These are phyloP conservation scores for Didymodactylos carnosus DNA, from an alignment of 2,888 invertebrate genomes.

Conservation along the genomic window DNA sequence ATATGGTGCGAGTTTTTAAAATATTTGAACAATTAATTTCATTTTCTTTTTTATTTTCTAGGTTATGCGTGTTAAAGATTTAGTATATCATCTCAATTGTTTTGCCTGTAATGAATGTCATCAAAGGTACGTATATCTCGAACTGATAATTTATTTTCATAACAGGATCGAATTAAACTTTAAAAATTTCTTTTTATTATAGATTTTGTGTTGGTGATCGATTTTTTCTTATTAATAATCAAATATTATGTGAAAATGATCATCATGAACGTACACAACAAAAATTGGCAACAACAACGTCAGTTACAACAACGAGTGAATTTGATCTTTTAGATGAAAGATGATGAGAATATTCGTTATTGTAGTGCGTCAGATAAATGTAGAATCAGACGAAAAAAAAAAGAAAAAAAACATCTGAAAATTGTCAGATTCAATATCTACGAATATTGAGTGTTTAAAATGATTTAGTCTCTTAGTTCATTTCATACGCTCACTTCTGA, in stretches of 20 bases:
- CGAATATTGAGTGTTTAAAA: too few species aligned
- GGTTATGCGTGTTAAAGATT: conserved; percentile 62
- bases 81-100: conserved; percentile 78
- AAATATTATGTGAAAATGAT: conserved; percentile 78
- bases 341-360: too few species aligned
- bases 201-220: conserved; percentile 86
- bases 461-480: too few species aligned
- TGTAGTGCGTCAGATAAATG: too few species aligned
- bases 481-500: too few species aligned
- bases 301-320: background rate
- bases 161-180: background rate
- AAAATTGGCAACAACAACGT: background rate
- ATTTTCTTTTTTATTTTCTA: too few species aligned
- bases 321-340: too few species aligned
- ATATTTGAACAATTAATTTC: too few species aligned
- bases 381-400: background rate
- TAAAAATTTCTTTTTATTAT: conserved; percentile 21
- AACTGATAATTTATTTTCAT: background rate
- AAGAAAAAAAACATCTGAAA: background rate
- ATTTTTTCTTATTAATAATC: conserved; percentile 76
- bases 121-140: conserved; percentile 59
- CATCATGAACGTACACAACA: conserved; percentile 54
- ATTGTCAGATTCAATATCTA: too few species aligned
- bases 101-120: conserved; percentile 83
- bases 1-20: conserved; percentile 48